Evolutionary conservation across 2,888 invertebrate genomes (phyloP), one percentile per base, ranked within the genome.

Genomic region (Epiblema foenella): DNA sequence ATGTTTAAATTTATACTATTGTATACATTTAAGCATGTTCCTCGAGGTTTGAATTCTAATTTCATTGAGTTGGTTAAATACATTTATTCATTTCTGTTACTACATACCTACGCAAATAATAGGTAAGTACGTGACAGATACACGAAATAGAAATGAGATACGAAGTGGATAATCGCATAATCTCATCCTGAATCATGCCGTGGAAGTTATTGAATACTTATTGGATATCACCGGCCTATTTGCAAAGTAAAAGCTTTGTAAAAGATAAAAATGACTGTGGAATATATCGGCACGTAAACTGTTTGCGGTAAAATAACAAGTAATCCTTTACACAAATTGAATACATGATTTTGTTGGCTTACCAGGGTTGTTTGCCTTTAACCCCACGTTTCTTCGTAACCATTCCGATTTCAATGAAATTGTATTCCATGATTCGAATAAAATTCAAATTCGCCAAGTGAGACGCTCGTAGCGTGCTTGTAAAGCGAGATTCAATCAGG

Each of bases 311-410:
- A 78, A 83, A 84, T 82, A 84, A 85, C 80, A 81, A 84, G 87
- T 88, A 88, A 89, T 88, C 88, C 86, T 75, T 78, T 75, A 81
- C 81, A 85, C 87, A 89, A 89, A 89, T 89, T 87, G 90, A 89
- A 90, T 89, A 89, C 89, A 85, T 84, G 87, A 89, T 88, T 88
- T 83, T 82, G 83, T 84, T 84, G 81, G 83, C 84, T 86, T 77
- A 81, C 73, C 82, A 73, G 81, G 82, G 83, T 85, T 84, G 84
- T 86, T 88, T 85, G 83, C 82, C 83, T 85, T 83, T 83, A 79
- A 81, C 79, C 79, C 75, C 71, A 75, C 75, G 75, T 75, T 83
- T 84, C 83, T 81, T 85, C 83, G 83, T 84, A 89, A 87, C 83
- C 86, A 82, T 84, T 82, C 85, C 86, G 83, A 84, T 88, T 88